Evolutionary conservation across 2,888 invertebrate genomes (phyloP).

Genomic region (Drosophila ustulata): DNA sequence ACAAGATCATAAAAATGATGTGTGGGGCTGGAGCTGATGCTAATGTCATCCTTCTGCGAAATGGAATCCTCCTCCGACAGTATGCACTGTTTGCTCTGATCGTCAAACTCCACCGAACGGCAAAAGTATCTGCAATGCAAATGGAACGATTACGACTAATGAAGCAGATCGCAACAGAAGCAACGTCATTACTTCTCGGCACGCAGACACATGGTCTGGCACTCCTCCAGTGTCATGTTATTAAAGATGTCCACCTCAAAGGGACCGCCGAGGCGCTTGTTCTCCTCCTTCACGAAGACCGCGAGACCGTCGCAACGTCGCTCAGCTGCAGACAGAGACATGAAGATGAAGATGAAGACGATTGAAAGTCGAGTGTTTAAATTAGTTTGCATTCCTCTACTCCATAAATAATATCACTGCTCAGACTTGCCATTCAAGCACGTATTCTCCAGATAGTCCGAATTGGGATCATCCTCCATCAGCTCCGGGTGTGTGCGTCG

Average conservation of each 20-base stretch:
- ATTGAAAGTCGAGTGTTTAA: not conserved
- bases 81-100: slow-evolving; percentile 94
- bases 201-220: slow-evolving; percentile 93
- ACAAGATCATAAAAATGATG: slow-evolving; percentile 96
- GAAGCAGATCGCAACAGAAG: slow-evolving; percentile 11
- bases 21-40: slow-evolving; percentile 93
- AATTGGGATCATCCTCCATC: slow-evolving; percentile 93
- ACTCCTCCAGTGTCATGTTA: slow-evolving; percentile 94
- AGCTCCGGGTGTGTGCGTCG: slow-evolving; percentile 94
- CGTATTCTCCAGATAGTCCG: slow-evolving; percentile 96
- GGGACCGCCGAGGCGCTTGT: slow-evolving; percentile 93
- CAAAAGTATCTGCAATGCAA: slow-evolving; percentile 89
- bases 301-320: slow-evolving; percentile 94
- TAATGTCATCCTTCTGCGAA: slow-evolving; percentile 94
- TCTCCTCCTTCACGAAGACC: slow-evolving; percentile 95
- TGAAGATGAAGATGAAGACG: not conserved
- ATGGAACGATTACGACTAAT: slow-evolving; percentile 44
- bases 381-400: not conserved
- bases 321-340: slow-evolving; percentile 88
- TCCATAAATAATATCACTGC: not conserved
- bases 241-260: slow-evolving; percentile 95
- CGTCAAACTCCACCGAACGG: slow-evolving; percentile 95
- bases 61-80: slow-evolving; percentile 96
- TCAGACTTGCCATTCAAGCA: slow-evolving; percentile 91
- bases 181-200: slow-evolving; percentile 90